These are phyloP conservation scores for Monopis laevigella DNA, from an alignment of 2,888 invertebrate species.

Conservation along the genomic window DNA sequence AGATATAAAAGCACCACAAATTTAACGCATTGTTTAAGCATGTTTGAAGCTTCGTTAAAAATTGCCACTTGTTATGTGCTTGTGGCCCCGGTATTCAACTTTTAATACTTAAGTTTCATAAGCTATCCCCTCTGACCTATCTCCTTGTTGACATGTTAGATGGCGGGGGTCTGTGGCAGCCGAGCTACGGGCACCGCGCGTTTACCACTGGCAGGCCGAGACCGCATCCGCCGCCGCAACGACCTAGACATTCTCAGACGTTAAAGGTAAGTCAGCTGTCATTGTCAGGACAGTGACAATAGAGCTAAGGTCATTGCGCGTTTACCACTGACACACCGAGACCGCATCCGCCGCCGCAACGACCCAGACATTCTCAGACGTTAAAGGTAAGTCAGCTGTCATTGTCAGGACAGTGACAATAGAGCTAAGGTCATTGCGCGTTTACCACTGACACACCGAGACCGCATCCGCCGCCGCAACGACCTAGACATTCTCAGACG, in stretches of 20 bases:
- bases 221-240: constrained; percentile 42
- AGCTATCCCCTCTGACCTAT: too few relatives aligned
- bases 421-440: constrained; percentile 52
- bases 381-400: constrained; percentile 41
- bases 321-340: constrained; percentile 55
- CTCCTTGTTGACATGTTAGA: too few relatives aligned
- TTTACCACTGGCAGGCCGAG: constrained; percentile 56
- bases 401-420: constrained; percentile 53
- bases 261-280: constrained; percentile 41
- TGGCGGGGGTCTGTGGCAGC: constrained; percentile 53
- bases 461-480: constrained; percentile 43
- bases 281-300: constrained; percentile 53
- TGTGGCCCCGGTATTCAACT: too few relatives aligned
- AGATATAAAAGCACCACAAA: too few relatives aligned
- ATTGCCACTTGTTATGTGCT: too few relatives aligned
- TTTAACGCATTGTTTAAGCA: too few relatives aligned
- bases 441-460: constrained; percentile 55
- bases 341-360: constrained; percentile 42
- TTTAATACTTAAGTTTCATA: too few relatives aligned
- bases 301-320: constrained; percentile 52
- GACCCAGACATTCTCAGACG: constrained; percentile 53
- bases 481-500: constrained; percentile 53
- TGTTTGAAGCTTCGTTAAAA: too few relatives aligned
- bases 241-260: constrained; percentile 53
- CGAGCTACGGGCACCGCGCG: constrained; percentile 52